Conservation (phyloP, 1,140 invertebrate genomes). For the Tetramorium simillimum region DNA sequence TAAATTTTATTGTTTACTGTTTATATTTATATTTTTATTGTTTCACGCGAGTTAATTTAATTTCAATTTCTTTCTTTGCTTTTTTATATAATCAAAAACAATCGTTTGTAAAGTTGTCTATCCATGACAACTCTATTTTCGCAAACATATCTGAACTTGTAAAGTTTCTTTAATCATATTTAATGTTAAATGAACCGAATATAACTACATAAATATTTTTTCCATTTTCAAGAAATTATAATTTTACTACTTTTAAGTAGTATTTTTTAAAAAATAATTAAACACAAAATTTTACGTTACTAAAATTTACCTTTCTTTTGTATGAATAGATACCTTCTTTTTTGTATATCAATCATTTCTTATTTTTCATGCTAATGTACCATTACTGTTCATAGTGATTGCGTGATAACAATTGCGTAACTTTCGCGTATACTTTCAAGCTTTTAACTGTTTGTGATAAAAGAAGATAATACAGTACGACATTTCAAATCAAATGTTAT, state of each 20-base stretch:
- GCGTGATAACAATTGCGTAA: not conserved
- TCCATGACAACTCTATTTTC: not conserved
- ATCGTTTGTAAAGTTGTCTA: not conserved
- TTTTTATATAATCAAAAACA: not conserved
- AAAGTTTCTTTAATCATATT: not conserved
- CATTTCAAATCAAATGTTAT: not conserved
- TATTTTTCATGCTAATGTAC: not conserved
- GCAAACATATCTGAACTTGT: not conserved
- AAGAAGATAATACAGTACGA: not conserved
- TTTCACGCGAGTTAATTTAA: not conserved
- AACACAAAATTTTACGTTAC: not conserved
- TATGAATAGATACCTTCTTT: not conserved
- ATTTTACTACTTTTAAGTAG: not conserved
- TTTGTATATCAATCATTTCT: not conserved
- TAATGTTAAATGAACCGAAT: not conserved
- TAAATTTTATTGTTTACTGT: not conserved
- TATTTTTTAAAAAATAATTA: not conserved
- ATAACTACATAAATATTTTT: too few species aligned
- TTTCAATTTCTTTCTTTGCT: not conserved
- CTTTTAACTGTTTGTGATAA: slow-evolving; percentile 1
- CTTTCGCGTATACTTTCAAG: not conserved
- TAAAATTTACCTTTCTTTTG: not conserved
- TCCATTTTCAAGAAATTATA: not conserved
- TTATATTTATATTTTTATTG: not conserved
- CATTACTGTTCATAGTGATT: not conserved